Conservation (phyloP, 2,888 invertebrate genomes). For the Sylvicola cinctus region DNA sequence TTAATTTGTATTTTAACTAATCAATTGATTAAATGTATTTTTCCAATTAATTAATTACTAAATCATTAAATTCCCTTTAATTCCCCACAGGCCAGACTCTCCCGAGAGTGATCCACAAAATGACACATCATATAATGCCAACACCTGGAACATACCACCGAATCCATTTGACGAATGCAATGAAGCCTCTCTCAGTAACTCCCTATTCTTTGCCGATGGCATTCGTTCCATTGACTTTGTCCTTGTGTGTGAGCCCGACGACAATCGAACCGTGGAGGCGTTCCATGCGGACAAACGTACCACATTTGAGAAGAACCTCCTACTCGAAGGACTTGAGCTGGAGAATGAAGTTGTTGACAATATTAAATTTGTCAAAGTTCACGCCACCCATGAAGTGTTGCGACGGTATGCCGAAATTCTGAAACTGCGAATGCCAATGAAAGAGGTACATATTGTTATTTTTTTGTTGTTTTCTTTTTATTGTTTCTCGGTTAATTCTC, state of each 20-base stretch:
- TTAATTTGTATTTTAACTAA: no score
- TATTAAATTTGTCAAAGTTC: constrained; percentile 42
- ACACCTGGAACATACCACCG: no score
- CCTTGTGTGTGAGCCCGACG: constrained; percentile 48
- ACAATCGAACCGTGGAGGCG: constrained; percentile 24
- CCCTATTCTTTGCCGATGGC: constrained; percentile 48
- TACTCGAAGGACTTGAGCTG: constrained; percentile 50
- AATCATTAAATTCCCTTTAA: no score
- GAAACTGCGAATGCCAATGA: constrained; percentile 86
- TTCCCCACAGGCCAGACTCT: neutral
- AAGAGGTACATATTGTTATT: constrained; percentile 33
- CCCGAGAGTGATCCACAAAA: neutral
- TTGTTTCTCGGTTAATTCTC: neutral
- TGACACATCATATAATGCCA: neutral
- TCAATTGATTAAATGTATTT: no score
- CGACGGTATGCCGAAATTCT: constrained; percentile 78
- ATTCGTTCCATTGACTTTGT: constrained; percentile 56
- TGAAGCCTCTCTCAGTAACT: constrained; percentile 14
- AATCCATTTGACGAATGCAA: constrained; percentile 3
- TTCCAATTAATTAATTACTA: no score
- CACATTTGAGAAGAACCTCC: constrained; percentile 50
- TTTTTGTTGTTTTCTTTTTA: constrained; percentile 2
- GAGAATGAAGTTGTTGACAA: constrained; percentile 47
- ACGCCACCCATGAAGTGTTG: constrained; percentile 65
- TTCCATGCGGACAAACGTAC: constrained; percentile 29